These are phyloP conservation scores for Lithosia quadra DNA, from an alignment of 2,888 invertebrate species.

Conservation along the genomic window DNA sequence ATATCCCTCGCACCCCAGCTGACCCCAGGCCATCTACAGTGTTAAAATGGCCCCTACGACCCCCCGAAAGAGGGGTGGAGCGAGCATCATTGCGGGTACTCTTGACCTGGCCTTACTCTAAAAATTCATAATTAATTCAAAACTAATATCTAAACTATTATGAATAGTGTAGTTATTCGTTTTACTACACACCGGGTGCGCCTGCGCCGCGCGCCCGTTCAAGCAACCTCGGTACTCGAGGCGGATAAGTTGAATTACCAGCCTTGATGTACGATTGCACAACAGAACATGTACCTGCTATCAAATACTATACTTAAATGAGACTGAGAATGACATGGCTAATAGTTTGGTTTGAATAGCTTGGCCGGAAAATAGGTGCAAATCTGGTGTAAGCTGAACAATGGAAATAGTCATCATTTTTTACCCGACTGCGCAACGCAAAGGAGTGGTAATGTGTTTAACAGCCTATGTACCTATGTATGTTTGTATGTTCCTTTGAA, in stretches of 20 bases:
- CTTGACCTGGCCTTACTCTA: fast-evolving
- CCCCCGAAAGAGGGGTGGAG: too few relatives aligned
- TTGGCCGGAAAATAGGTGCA: not conserved
- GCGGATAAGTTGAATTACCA: not conserved
- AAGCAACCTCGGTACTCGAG: not conserved
- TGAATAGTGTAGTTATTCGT: too few relatives aligned
- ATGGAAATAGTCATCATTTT: not conserved
- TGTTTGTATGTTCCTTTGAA: too few relatives aligned
- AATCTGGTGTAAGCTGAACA: not conserved
- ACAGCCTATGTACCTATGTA: too few relatives aligned
- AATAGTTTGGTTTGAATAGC: not conserved
- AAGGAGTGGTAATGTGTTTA: too few relatives aligned
- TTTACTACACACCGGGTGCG: not conserved
- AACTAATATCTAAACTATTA: not conserved
- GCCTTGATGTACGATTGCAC: not conserved
- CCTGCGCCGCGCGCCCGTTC: too few relatives aligned
- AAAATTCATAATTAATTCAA: too few relatives aligned
- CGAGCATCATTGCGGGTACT: too few relatives aligned
- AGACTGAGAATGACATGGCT: not conserved
- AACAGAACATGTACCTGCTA: not conserved
- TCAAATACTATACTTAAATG: not conserved
- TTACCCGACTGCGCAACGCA: too few relatives aligned
- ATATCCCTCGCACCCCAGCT: too few relatives aligned
- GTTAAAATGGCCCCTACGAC: too few relatives aligned
- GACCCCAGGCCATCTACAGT: too few relatives aligned